These are phyloP conservation scores for Aplysina aerophoba DNA, from an alignment of 37 sponge, comb jelly and placozoan species.

Conservation along the genomic window DNA sequence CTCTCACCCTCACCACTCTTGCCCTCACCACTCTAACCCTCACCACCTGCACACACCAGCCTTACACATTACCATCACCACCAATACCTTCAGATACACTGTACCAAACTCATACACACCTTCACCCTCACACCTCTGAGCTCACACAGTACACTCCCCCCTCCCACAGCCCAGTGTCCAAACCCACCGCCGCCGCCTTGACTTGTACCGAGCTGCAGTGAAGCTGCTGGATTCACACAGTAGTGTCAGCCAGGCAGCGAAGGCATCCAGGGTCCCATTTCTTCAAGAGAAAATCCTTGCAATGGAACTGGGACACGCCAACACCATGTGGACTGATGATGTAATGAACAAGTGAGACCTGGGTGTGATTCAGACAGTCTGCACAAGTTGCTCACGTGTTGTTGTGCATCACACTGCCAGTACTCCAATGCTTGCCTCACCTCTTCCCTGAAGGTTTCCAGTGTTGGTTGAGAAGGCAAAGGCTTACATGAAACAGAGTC, in stretches of 20 bases:
- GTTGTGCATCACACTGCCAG: no score
- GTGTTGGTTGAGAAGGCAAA: slow-evolving; percentile 55
- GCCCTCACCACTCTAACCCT: no score
- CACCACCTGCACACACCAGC: no score
- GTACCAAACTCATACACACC: no score
- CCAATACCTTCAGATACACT: no score
- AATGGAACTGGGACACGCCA: slow-evolving; percentile 44
- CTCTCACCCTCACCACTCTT: no score
- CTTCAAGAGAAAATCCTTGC: slow-evolving; percentile 57
- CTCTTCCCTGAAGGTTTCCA: not conserved
- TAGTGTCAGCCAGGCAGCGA: not conserved
- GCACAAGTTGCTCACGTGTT: no score
- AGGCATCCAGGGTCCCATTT: slow-evolving; percentile 14
- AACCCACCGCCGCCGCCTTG: slow-evolving; percentile 19
- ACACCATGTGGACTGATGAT: not conserved
- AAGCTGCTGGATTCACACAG: slow-evolving; percentile 23
- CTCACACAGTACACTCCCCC: not conserved
- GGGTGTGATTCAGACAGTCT: no score
- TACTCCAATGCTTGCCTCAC: no score
- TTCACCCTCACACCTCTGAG: not conserved
- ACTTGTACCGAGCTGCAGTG: slow-evolving; percentile 47
- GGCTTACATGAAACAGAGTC: slow-evolving; percentile 39
- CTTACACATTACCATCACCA: no score
- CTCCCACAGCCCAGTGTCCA: not conserved
- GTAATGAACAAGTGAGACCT: slow-evolving; percentile 18